phyloP scores from a whole-genome alignment of 2,113 vertebrate genomes.

The Gopherus flavomarginatus region DNA sequence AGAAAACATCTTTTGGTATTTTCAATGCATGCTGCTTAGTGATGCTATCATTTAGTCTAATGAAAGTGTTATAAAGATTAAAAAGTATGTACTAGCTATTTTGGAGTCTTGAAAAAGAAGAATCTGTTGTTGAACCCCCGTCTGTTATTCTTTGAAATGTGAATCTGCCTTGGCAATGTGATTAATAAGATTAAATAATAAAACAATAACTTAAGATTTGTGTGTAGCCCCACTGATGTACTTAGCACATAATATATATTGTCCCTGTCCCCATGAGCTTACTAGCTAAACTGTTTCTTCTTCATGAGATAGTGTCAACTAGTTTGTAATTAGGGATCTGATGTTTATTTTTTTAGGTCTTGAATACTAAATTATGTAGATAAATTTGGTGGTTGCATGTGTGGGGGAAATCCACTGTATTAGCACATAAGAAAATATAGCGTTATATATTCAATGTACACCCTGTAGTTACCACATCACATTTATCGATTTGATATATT shows the following conservation, averaged over 20 bases:
- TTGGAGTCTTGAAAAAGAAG: neutral
- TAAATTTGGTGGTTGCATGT: neutral
- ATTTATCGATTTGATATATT: constrained; percentile 37
- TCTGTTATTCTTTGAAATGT: neutral
- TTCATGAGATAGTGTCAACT: neutral
- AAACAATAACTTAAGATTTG: neutral
- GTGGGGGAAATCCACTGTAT: neutral
- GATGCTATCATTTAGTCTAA: neutral
- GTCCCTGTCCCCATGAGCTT: neutral
- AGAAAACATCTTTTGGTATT: neutral
- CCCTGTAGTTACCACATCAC: constrained; percentile 26
- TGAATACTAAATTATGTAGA: neutral
- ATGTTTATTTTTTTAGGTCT: neutral
- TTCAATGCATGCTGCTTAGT: constrained; percentile 28
- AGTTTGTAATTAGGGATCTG: neutral
- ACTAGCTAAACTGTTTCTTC: neutral
- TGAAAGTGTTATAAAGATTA: neutral
- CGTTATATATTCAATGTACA: neutral
- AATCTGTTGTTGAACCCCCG: neutral
- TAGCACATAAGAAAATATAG: neutral
- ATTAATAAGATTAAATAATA: neutral
- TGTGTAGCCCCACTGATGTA: neutral
- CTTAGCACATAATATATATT: neutral
- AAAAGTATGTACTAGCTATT: neutral
- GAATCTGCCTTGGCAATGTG: neutral